These are phyloP conservation scores for Crotalus helleri DNA, from an alignment of 2,113 vertebrate species.

Conservation along the genomic window DNA sequence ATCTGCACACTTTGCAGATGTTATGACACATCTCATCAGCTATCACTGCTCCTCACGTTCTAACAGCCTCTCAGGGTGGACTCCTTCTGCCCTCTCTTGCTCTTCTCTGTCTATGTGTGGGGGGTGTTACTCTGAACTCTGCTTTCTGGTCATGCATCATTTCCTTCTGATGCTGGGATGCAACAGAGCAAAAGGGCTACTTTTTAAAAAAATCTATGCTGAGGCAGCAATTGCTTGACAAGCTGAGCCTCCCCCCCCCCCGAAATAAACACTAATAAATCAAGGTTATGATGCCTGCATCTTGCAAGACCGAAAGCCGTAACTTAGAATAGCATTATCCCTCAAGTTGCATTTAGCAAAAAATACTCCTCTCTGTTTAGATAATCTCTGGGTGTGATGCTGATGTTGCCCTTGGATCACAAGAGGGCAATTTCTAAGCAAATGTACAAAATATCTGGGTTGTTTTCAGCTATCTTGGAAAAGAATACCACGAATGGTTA, in stretches of 20 bases:
- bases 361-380: neutral
- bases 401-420: neutral
- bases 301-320: neutral
- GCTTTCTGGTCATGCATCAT: conserved; percentile 40
- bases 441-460: neutral
- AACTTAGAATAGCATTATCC: neutral
- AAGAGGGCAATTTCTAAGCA: neutral
- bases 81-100: neutral
- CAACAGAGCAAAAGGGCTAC: conserved; percentile 33
- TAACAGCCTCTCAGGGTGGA: conserved; percentile 35
- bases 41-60: conserved; percentile 37
- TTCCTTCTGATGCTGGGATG: conserved; percentile 16
- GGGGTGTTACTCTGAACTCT: conserved; percentile 10
- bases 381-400: neutral
- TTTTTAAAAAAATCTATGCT: neutral
- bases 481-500: neutral
- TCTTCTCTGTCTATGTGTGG: conserved; percentile 37
- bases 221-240: neutral
- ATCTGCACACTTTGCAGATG: conserved; percentile 53
- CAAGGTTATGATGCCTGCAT: neutral
- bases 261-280: neutral
- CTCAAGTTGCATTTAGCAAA: neutral
- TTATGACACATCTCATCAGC: conserved; percentile 56
- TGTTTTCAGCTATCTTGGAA: neutral
- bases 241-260: too few species aligned